Conservation (phyloP, 2,113 vertebrate species). For the Anser brachyrhynchus region DNA sequence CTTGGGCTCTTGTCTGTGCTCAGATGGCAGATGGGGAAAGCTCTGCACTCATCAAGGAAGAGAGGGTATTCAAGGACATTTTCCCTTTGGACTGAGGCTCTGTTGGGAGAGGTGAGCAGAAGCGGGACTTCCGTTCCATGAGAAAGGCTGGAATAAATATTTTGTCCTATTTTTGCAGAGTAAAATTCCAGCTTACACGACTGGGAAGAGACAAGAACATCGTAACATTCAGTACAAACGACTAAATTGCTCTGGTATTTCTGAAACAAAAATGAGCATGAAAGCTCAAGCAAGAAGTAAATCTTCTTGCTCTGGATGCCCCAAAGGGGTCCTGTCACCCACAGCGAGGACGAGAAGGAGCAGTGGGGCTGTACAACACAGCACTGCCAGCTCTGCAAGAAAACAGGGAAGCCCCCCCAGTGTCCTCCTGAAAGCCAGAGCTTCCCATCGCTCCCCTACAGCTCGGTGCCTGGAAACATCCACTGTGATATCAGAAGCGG, state of each 20-base stretch:
- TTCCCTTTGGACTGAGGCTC: neutral
- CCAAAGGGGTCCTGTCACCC: neutral
- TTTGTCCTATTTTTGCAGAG: neutral
- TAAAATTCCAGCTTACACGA: neutral
- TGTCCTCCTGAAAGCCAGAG: neutral
- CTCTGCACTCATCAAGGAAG: neutral
- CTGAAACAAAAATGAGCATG: neutral
- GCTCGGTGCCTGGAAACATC: neutral
- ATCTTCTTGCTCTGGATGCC: neutral
- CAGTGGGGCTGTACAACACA: neutral
- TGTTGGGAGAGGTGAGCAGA: neutral
- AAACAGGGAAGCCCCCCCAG: neutral
- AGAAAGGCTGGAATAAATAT: neutral
- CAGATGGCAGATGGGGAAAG: slow-evolving; percentile 27
- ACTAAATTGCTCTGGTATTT: neutral
- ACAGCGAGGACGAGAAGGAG: neutral
- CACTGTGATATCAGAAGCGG: neutral
- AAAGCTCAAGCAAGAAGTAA: neutral
- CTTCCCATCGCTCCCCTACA: neutral
- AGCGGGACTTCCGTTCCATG: neutral
- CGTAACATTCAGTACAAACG: neutral
- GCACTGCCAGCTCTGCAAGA: neutral
- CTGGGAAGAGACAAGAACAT: neutral
- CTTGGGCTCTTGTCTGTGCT: slow-evolving; percentile 3
- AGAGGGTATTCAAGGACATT: slow-evolving; percentile 33